Evolutionary conservation across 1,140 invertebrate genomes (phyloP), one percentile per base, ranked within the genome.

Genomic region (Drosophila persimilis): DNA sequence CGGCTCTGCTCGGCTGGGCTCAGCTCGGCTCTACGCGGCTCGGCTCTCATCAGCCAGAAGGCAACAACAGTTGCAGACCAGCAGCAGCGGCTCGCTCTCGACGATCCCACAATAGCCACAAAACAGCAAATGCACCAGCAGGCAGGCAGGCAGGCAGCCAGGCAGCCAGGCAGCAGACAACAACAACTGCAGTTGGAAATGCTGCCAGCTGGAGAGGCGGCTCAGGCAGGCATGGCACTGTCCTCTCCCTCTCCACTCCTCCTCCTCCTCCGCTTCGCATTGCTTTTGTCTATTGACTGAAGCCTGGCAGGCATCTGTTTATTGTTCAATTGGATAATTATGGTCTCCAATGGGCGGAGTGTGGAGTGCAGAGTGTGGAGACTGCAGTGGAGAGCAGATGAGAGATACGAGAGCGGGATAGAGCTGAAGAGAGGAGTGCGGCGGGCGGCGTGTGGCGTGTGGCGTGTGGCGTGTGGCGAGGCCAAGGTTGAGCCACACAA

Each of bases 321-420:
- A 89, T 88, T 88, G 79, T 83, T 79, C 79, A 88, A 88, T 88
- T 88, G 78, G 79, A 83, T 88, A 89, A 88, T 89, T 88, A 81
- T 88, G 83, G 83, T 70, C 70, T 78, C 60, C 44, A 60, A 47
- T 62, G 74, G 22, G 52, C 46, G 45, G 44, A 29, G 26, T 5
- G 26, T 22, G 20, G 39, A 11, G 20, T 54, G 31, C 41, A 15
- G 31, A 20, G 8, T 15, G 6, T 48, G 47, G 47, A 43, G 48
- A 47, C 46, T n/a, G 48, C 31, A n/a, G 45, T 29, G 20, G 15
- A 50, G 22, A 17, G 47, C 5, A 24, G 3, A 39, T 39, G 8
- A 39, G 35, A 39, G 35, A 39, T 39, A 39, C 11, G 35, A 13
- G 11, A 13, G 11, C 35, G 35, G 13, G 35, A 39, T 48, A 11